A percentile compares a stretch with the other conserved stretches of the same genome.
Conservation (phyloP, 2,113 vertebrate species). For the Lycaon pictus region DNA sequence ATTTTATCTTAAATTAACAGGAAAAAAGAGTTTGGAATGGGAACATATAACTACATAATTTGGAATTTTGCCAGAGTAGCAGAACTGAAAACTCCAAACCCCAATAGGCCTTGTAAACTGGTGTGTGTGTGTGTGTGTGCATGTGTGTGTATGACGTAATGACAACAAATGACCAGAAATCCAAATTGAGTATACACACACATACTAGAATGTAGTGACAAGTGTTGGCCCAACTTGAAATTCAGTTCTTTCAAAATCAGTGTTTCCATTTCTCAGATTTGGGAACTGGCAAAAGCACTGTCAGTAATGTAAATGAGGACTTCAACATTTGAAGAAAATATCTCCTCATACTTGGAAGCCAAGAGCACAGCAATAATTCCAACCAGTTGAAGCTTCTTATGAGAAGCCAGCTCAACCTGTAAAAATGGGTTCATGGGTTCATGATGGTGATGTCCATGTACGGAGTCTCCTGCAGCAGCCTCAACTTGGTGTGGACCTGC, state of each 20-base stretch:
- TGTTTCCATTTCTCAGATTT: conserved; percentile 95
- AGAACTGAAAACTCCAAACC: background rate
- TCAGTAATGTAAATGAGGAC: conserved; percentile 97
- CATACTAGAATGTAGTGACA: conserved; percentile 92
- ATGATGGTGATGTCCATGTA: conserved; percentile 94
- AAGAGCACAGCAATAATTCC: conserved; percentile 94
- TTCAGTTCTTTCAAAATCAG: conserved; percentile 90
- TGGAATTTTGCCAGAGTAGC: background rate
- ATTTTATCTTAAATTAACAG: background rate
- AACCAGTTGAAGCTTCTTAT: conserved; percentile 94
- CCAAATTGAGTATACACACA: background rate
- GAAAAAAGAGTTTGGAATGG: background rate
- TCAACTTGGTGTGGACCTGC: conserved; percentile 95
- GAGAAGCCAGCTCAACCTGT: conserved; percentile 92
- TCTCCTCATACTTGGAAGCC: conserved; percentile 97
- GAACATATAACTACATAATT: background rate
- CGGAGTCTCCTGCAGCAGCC: conserved; percentile 95
- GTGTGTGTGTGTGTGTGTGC: background rate
- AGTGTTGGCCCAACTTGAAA: conserved; percentile 93
- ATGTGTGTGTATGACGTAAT: background rate
- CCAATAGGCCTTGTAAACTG: background rate
- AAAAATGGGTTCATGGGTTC: conserved; percentile 96
- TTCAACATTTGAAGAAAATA: conserved; percentile 90
- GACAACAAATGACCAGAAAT: background rate
- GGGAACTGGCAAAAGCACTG: conserved; percentile 90